phyloP scores from a whole-genome alignment of 1,140 invertebrate genomes.

The Tetranychus urticae region DNA sequence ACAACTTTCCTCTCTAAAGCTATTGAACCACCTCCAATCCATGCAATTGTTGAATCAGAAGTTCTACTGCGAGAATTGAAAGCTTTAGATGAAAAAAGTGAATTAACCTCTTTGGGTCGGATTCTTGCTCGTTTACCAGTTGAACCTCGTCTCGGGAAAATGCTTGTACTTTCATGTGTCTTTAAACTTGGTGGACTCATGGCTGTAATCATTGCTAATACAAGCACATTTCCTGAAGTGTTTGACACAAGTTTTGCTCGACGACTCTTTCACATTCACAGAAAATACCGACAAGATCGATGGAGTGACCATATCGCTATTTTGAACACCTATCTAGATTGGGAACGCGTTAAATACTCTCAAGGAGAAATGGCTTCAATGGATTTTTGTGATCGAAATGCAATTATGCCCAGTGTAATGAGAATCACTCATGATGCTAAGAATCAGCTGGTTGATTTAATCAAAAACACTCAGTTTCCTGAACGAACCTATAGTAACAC shows the following conservation, averaged over 20 bases:
- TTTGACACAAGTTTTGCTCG: constrained; percentile 19
- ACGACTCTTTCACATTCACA: constrained; percentile 46
- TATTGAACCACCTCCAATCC: constrained; percentile 27
- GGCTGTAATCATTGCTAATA: constrained; percentile 26
- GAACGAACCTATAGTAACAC: constrained; percentile 53
- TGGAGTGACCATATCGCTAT: constrained; percentile 86
- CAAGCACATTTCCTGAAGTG: too few species aligned
- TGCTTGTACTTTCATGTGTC: constrained; percentile 66
- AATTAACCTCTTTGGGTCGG: constrained; percentile 61
- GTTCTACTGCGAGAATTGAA: constrained; percentile 38
- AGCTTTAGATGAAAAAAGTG: constrained; percentile 52
- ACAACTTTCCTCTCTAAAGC: constrained; percentile 27
- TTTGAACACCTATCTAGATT: constrained; percentile 68
- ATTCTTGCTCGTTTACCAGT: constrained; percentile 68
- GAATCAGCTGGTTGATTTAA: constrained; percentile 39
- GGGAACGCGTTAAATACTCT: constrained; percentile 42
- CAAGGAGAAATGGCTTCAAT: constrained; percentile 54
- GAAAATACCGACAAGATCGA: constrained; percentile 28
- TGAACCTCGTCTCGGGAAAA: constrained; percentile 70
- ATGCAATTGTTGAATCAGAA: constrained; percentile 25
- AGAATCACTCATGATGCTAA: constrained; percentile 38
- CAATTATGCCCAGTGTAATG: constrained; percentile 50
- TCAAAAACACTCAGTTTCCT: constrained; percentile 58
- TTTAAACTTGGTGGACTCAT: constrained; percentile 30
- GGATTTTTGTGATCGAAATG: constrained; percentile 70